phyloP scores from a whole-genome alignment of 1,140 invertebrate genomes.

The Aphidius ervi region DNA sequence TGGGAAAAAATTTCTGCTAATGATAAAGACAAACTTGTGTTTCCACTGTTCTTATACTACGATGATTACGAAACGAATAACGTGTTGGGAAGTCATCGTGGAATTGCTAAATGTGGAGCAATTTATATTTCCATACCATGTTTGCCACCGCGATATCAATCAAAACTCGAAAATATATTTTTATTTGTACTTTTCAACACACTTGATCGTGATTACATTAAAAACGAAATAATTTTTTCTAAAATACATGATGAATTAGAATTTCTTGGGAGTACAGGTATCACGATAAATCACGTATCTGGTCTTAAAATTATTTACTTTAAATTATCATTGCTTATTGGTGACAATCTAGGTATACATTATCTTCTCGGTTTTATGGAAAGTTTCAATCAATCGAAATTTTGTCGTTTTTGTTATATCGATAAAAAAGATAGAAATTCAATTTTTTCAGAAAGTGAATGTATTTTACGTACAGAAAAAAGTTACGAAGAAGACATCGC shows the following conservation, averaged over 20 bases:
- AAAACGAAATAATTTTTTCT: conserved; percentile 26
- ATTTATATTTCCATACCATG: conserved; percentile 16
- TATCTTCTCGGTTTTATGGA: conserved; percentile 34
- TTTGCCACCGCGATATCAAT: conserved; percentile 11
- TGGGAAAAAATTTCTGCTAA: conserved; percentile 10
- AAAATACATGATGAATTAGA: conserved; percentile 29
- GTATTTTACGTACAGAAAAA: neutral
- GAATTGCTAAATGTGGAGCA: conserved; percentile 14
- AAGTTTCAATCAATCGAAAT: conserved; percentile 33
- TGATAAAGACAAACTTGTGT: conserved; percentile 6
- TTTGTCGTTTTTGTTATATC: conserved; percentile 34
- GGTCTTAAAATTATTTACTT: conserved; percentile 24
- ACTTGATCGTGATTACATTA: conserved; percentile 28
- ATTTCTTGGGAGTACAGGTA: conserved; percentile 27
- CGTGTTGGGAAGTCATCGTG: conserved; percentile 17
- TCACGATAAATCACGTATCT: conserved; percentile 11
- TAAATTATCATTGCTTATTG: conserved; percentile 30
- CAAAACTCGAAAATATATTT: conserved; percentile 16
- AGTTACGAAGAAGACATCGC: conserved; percentile 23
- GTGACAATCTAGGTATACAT: conserved; percentile 39
- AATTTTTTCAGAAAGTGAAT: conserved; percentile 9
- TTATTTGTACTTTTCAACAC: conserved; percentile 31
- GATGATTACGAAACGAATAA: conserved; percentile 14
- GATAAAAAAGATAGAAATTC: conserved; percentile 25
- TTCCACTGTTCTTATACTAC: conserved; percentile 5